A percentile compares a stretch with the other conserved stretches of the same genome.
Evolutionary conservation across 2,888 invertebrate genomes (phyloP).

Genomic region (Lasioglossum zephyrum): DNA sequence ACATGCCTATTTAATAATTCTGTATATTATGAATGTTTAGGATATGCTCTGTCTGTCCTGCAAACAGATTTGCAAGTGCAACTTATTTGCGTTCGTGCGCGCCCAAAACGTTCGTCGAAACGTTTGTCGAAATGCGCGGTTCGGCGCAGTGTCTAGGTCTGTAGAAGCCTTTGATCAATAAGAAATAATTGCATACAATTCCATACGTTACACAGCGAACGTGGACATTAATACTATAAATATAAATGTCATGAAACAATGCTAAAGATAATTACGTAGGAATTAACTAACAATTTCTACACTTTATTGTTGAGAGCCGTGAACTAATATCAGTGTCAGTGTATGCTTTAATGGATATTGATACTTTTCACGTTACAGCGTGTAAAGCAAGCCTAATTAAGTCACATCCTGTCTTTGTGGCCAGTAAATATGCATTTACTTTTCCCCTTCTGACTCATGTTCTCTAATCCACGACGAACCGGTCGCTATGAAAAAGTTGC

Average conservation of each 20-base stretch:
- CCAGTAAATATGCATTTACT: constrained; percentile 56
- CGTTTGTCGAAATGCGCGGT: too few species aligned
- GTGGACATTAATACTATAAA: background rate
- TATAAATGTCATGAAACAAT: background rate
- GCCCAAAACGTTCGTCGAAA: too few species aligned
- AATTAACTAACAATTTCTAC: background rate
- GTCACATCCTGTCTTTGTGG: constrained; percentile 78
- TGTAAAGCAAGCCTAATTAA: constrained; percentile 75
- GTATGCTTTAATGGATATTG: background rate
- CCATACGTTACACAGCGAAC: background rate
- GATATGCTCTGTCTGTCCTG: too few species aligned
- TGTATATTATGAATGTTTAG: too few species aligned
- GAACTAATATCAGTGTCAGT: background rate
- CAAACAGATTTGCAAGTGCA: too few species aligned
- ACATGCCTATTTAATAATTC: too few species aligned
- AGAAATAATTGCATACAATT: background rate
- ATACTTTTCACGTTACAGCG: constrained; percentile 8
- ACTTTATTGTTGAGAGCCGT: background rate
- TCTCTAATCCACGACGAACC: constrained; percentile 66
- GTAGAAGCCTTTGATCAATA: too few species aligned
- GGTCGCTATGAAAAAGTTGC: constrained; percentile 67
- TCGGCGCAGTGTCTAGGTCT: too few species aligned
- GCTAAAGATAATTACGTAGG: background rate
- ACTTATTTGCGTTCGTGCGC: too few species aligned
- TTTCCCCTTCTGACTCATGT: constrained; percentile 70